Base-by-base conservation (phyloP, 1,140 invertebrate genomes). In the Cyrtorhinus lividipennis region DNA sequence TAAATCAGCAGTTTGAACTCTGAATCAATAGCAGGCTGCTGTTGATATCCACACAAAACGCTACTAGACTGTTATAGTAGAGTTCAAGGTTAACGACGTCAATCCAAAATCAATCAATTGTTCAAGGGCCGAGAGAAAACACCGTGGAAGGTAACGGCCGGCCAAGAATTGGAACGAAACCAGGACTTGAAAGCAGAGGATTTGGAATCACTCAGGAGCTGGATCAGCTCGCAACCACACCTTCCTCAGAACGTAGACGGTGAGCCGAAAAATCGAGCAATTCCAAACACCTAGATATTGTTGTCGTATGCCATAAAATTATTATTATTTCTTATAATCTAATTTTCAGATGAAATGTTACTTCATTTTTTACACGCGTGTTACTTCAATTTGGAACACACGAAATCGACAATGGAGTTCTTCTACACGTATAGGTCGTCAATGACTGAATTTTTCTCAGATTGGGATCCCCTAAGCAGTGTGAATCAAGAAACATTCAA, bases 391-490 rank as follows among this genome's bases (percentile, higher is more conserved):
- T 74, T 81, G 65, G 82, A 85, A 67, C 66, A 75, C 44, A 76
- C 84, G 0, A 86, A 86, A 71, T 71, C 70, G 26, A 80, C 80
- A 1, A 81, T 85, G 23, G 82, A 85, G 64, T 76, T 78, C 13
- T 83, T 79, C 69, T 83, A 78, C 63, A 84, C 82, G 5, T 73
- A 80, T 20, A 77, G 79, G 70, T 81, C 82, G 10, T 77, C 80
- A 65, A 75, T 79, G 62, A 77, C 80, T 0, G 81, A 82, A 66
- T 78, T 83, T 67, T 84, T 84, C 67, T 67, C 66, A 0, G 76
- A 80, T 57, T 72, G 83, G 68, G 79, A 82, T 72, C 76, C 78
- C 2, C 67, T 74, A 15, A 70, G 72, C 2, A 69, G 71, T 10
- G 76, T 76, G 56, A 66, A 81, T 10, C 72, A 75, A 62, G 62